Percentiles rank a stretch among this genome's conserved stretches.
These are phyloP conservation scores for Arge pagana DNA, from an alignment of 2,888 invertebrate genomes.

Conservation along the genomic window DNA sequence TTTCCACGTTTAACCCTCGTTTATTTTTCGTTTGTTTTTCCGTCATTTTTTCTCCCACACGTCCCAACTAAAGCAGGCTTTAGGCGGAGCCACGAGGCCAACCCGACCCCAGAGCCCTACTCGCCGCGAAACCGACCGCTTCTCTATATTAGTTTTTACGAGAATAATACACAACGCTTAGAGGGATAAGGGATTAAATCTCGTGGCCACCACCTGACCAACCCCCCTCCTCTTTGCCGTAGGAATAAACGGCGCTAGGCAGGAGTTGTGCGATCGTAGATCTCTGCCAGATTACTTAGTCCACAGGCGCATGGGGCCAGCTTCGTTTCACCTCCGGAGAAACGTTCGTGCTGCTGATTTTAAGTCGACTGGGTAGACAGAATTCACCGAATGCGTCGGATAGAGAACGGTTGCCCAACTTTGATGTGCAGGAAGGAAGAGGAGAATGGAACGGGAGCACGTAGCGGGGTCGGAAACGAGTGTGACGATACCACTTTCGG, in stretches of 20 bases:
- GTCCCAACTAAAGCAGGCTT: constrained; percentile 43
- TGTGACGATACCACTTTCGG: too few species aligned
- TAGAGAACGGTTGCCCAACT: too few species aligned
- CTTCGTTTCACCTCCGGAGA: constrained; percentile 9
- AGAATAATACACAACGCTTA: constrained; percentile 58
- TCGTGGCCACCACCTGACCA: constrained; percentile 43
- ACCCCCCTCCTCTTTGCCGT: constrained; percentile 32
- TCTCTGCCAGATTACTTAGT: constrained; percentile 37
- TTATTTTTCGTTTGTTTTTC: background rate
- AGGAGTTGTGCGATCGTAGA: constrained; percentile 38
- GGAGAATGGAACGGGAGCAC: too few species aligned
- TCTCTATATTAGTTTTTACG: constrained; percentile 57
- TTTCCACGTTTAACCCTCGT: background rate
- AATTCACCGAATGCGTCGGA: too few species aligned
- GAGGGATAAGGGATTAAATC: constrained; percentile 57
- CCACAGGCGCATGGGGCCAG: constrained; percentile 9
- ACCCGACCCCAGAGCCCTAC: constrained; percentile 14
- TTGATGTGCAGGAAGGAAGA: background rate
- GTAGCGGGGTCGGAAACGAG: too few species aligned
- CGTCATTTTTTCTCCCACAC: constrained; percentile 12
- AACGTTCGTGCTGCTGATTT: too few species aligned
- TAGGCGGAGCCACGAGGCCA: constrained; percentile 41
- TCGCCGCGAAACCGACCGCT: constrained; percentile 1
- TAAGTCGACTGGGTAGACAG: too few species aligned
- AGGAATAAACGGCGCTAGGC: constrained; percentile 11